Percentiles rank a stretch among this genome's conserved stretches.
Conservation (phyloP, 1,140 invertebrate species). For the Trichonephila clavata region DNA sequence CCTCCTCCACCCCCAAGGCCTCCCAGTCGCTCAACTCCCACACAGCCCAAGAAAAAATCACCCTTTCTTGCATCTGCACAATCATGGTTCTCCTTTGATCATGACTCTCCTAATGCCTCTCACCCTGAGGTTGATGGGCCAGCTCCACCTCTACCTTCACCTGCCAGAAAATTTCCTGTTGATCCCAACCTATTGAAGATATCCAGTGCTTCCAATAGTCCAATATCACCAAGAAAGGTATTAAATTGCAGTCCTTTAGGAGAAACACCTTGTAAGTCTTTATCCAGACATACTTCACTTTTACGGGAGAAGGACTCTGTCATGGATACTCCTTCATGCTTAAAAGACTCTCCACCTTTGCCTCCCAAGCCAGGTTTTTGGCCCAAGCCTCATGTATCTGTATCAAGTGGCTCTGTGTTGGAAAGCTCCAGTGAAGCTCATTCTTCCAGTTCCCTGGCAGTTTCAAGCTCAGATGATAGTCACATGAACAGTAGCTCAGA, state of each 20-base stretch:
- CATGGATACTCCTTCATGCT: not conserved
- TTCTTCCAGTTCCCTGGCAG: conserved; percentile 59
- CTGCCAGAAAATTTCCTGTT: conserved; percentile 60
- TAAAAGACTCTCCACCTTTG: not conserved
- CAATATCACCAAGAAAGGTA: not conserved
- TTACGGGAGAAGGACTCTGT: not conserved
- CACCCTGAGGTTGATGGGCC: not conserved
- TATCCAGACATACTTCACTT: not conserved
- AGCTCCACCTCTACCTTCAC: conserved; percentile 70
- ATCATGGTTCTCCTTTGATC: conserved; percentile 50
- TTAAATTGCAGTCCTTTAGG: not conserved
- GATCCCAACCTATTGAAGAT: not conserved
- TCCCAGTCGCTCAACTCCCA: conserved; percentile 56
- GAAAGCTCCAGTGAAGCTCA: conserved; percentile 12
- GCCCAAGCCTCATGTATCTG: conserved; percentile 1
- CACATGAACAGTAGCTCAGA: conserved; percentile 21
- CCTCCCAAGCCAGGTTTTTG: not conserved
- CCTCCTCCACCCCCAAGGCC: conserved; percentile 73
- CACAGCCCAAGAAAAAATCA: conserved; percentile 64
- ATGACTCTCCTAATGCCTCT: not conserved
- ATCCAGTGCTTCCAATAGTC: conserved; percentile 52
- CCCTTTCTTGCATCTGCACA: conserved; percentile 45
- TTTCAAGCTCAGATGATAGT: conserved; percentile 55
- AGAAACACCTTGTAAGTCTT: not conserved
- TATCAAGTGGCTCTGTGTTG: not conserved